Conservation (phyloP, 30 jellyfish, hydroid and myxozoan species). For the Turritopsis dohrnii region DNA sequence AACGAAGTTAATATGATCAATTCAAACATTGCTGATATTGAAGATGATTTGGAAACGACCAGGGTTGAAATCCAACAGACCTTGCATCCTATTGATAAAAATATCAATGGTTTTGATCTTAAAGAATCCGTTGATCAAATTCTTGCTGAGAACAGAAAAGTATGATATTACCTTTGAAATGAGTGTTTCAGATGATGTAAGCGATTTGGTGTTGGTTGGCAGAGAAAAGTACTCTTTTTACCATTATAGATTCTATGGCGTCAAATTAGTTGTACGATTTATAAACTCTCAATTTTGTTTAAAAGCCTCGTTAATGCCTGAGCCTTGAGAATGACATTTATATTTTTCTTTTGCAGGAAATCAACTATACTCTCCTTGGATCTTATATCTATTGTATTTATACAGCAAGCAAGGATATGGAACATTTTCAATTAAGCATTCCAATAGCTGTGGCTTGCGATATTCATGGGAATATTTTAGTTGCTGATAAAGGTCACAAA, state of each 20-base stretch:
- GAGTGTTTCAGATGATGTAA: too few species aligned
- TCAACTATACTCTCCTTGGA: neutral
- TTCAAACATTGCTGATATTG: neutral
- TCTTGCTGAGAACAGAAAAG: neutral
- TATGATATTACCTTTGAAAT: too few species aligned
- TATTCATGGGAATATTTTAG: neutral
- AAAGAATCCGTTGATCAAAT: neutral
- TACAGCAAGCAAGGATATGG: neutral
- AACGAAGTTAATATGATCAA: neutral
- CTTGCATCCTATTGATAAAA: neutral
- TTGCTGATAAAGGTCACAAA: neutral
- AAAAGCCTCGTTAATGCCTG: too few species aligned
- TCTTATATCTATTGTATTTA: neutral
- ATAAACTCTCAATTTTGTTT: too few species aligned
- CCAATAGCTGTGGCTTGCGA: slow-evolving; percentile 6
- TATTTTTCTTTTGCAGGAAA: neutral
- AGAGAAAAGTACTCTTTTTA: too few species aligned
- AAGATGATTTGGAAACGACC: neutral
- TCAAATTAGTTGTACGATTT: too few species aligned
- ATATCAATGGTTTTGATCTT: neutral
- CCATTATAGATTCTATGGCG: too few species aligned
- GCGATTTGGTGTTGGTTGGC: too few species aligned
- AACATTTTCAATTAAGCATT: neutral
- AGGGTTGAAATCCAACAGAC: neutral
- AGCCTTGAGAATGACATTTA: neutral